These are phyloP conservation scores for Sericinus montela DNA, from an alignment of 2,888 invertebrate genomes.

Conservation along the genomic window DNA sequence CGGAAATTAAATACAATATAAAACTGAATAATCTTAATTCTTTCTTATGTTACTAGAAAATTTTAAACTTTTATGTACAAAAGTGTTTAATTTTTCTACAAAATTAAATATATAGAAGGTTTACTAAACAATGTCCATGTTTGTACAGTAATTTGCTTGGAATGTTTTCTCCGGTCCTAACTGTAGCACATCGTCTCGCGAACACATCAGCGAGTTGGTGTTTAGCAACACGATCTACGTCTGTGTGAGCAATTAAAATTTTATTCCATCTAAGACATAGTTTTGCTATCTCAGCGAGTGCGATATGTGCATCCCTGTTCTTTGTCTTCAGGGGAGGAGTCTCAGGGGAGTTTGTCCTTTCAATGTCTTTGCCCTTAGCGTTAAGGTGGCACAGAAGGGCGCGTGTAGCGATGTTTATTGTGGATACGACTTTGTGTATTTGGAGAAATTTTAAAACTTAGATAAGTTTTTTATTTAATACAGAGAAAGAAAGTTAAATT, in stretches of 20 bases:
- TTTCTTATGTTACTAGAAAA: too few relatives aligned
- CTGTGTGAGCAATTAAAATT: conserved; percentile 78
- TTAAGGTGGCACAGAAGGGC: conserved; percentile 71
- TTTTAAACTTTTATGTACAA: too few relatives aligned
- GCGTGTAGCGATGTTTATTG: conserved; percentile 48
- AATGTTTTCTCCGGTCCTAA: conserved; percentile 68
- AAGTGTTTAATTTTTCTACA: neutral
- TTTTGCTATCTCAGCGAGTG: conserved; percentile 45
- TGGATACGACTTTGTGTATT: conserved; percentile 44
- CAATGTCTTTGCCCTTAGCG: conserved; percentile 80
- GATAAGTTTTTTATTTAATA: too few relatives aligned
- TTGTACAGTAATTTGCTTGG: conserved; percentile 71
- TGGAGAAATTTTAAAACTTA: neutral
- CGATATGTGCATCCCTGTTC: conserved; percentile 54
- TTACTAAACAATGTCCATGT: conserved; percentile 52
- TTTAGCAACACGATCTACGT: conserved; percentile 43
- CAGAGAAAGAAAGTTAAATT: too few relatives aligned
- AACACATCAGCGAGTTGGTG: conserved; percentile 45
- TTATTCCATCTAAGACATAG: conserved; percentile 74
- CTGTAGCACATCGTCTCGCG: conserved; percentile 57
- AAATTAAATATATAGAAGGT: neutral
- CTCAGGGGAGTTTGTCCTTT: conserved; percentile 83
- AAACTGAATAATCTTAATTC: too few relatives aligned
- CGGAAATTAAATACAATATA: too few relatives aligned
- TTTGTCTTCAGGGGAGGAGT: conserved; percentile 76